Evolutionary conservation across 2,797 vertebrate species (phyloP).

Genomic region (Pyrocephalus nanus): DNA sequence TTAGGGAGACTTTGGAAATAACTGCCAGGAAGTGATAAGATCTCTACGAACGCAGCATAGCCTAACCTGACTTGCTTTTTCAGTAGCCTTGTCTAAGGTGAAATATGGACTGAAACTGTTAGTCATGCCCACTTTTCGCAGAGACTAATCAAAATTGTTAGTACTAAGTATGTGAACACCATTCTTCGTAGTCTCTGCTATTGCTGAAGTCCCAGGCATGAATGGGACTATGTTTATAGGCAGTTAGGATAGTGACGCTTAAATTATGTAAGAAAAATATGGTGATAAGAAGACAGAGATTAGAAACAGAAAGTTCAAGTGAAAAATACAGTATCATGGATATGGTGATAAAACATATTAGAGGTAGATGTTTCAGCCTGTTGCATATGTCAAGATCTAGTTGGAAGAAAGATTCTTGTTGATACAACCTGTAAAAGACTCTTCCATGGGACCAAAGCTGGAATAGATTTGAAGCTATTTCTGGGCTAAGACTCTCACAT

Average conservation of each 20-base stretch:
- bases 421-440: not conserved
- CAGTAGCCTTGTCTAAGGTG: not conserved
- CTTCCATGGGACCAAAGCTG: not conserved
- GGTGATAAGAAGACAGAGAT: not conserved
- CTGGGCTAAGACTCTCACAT: not conserved
- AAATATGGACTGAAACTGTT: not conserved
- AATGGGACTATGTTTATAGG: not conserved
- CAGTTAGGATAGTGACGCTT: not conserved
- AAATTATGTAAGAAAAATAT: not conserved
- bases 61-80: not conserved
- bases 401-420: not conserved
- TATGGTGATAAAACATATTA: not conserved
- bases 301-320: not conserved
- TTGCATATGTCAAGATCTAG: not conserved
- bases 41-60: not conserved
- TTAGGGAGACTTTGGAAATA: not conserved
- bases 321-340: not conserved
- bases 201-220: not conserved
- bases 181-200: not conserved
- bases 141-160: not conserved
- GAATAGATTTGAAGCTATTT: not conserved
- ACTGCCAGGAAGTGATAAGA: not conserved
- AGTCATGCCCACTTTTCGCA: not conserved
- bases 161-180: not conserved
- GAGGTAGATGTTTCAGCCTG: not conserved